phyloP scores from a whole-genome alignment of 2,888 invertebrate species.

The Synanthedon andrenaeformis region DNA sequence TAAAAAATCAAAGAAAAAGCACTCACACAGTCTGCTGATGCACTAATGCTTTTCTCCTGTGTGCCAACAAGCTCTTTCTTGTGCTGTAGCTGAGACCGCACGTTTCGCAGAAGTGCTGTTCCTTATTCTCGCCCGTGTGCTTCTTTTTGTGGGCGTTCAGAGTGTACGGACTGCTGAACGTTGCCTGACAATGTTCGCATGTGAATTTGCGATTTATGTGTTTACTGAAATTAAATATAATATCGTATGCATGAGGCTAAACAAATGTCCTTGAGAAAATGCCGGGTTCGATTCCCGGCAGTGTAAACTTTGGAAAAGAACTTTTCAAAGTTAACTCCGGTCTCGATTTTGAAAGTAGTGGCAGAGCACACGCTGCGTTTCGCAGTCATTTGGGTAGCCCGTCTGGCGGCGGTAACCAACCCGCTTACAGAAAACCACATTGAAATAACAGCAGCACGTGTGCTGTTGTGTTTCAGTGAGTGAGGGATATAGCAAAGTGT shows the following conservation, averaged over 20 bases:
- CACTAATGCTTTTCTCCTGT: constrained; percentile 23
- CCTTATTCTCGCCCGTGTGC: constrained; percentile 10
- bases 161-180: constrained; percentile 45
- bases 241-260: background rate
- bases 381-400: too few species aligned
- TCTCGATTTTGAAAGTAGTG: too few species aligned
- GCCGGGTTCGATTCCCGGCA: too few species aligned
- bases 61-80: constrained; percentile 34
- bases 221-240: constrained; percentile 24
- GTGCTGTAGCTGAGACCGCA: constrained; percentile 24
- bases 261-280: background rate
- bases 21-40: constrained; percentile 40
- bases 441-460: too few species aligned
- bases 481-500: too few species aligned
- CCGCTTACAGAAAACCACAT: too few species aligned
- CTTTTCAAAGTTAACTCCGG: too few species aligned
- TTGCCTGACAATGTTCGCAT: constrained; percentile 30
- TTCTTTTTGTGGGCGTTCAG: constrained; percentile 32
- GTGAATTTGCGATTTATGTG: constrained; percentile 43
- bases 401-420: too few species aligned
- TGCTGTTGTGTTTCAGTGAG: too few species aligned
- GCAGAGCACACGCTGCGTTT: too few species aligned
- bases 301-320: too few species aligned
- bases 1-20: background rate
- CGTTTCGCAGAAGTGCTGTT: constrained; percentile 17